phyloP scores from a whole-genome alignment of 2,888 invertebrate species.

The Hipparchia semele region DNA sequence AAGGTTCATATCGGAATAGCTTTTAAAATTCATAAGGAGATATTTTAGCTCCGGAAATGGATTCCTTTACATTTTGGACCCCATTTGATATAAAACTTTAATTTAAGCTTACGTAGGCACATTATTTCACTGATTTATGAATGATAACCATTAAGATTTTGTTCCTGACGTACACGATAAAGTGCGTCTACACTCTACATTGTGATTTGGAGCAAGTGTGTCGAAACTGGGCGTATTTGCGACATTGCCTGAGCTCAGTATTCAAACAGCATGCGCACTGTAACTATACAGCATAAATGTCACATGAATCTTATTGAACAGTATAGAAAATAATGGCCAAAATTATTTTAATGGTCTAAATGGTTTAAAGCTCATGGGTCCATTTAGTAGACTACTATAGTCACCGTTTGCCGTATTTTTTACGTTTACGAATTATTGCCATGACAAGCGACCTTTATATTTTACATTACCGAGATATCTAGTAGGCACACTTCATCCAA shows the following conservation, averaged over 20 bases:
- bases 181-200: slow-evolving; percentile 25
- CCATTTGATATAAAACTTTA: too few relatives aligned
- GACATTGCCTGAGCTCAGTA: slow-evolving; percentile 28
- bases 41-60: too few relatives aligned
- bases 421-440: too few relatives aligned
- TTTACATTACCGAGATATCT: too few relatives aligned
- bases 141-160: slow-evolving; percentile 16
- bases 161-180: slow-evolving; percentile 26
- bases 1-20: too few relatives aligned
- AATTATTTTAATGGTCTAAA: slow-evolving; percentile 13
- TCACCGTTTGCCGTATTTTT: background rate
- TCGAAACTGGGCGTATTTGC: slow-evolving; percentile 36
- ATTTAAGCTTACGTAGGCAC: background rate
- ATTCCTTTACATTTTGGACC: too few relatives aligned
- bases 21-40: too few relatives aligned
- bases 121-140: background rate
- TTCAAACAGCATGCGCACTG: slow-evolving; percentile 28
- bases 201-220: slow-evolving; percentile 34
- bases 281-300: slow-evolving; percentile 30
- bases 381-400: background rate
- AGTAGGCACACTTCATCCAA: too few relatives aligned
- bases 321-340: slow-evolving; percentile 13
- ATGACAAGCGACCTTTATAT: too few relatives aligned
- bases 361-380: background rate
- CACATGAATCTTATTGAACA: slow-evolving; percentile 31